phyloP scores from a whole-genome alignment of 1,140 invertebrate genomes.

The Coptotermes formosanus region DNA sequence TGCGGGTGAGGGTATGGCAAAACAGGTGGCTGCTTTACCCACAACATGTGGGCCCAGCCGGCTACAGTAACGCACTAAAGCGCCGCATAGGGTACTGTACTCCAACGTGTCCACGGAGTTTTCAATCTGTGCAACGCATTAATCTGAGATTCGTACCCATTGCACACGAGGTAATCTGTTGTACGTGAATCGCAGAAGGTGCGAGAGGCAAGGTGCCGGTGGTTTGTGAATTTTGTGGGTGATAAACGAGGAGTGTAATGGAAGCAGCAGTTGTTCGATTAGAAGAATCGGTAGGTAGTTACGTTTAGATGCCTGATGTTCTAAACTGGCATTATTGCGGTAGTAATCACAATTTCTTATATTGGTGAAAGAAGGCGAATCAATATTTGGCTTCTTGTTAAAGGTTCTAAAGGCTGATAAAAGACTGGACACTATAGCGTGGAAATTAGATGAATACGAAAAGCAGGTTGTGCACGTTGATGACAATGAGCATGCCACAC shows the following conservation, averaged over 20 bases:
- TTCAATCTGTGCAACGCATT: no score
- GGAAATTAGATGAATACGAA: constrained; percentile 50
- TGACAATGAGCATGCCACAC: background rate
- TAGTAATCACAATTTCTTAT: background rate
- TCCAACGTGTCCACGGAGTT: no score
- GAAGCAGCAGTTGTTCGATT: background rate
- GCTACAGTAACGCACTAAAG: no score
- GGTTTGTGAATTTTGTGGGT: background rate
- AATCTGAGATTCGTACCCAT: no score
- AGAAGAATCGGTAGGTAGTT: background rate
- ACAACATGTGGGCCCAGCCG: no score
- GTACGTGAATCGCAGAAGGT: background rate
- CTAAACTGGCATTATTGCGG: no score
- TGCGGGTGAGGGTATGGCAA: no score
- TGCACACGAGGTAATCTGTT: no score
- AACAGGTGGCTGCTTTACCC: no score
- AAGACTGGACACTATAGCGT: constrained; percentile 49
- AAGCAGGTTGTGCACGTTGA: constrained; percentile 40
- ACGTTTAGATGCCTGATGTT: background rate
- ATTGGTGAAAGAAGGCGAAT: background rate
- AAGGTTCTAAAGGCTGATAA: constrained; percentile 48
- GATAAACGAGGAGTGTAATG: background rate
- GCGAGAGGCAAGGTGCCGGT: background rate
- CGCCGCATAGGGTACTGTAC: no score
- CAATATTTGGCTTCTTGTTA: constrained; percentile 32